Base-by-base conservation (phyloP, 2,888 invertebrate genomes). In the Folsomia manolachei region DNA sequence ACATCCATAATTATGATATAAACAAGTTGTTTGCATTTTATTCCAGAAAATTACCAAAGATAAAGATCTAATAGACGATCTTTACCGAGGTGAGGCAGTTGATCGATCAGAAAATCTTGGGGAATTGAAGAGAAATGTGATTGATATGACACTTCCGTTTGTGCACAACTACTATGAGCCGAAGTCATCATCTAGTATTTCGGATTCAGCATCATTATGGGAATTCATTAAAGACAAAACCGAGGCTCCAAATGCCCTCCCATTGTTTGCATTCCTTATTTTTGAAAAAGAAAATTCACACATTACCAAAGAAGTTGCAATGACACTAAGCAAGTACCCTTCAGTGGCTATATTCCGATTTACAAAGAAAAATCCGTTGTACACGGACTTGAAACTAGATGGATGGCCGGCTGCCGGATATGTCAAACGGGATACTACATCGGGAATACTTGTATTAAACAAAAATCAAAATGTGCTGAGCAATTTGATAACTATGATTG, bases 281-380 rank as follows among this genome's bases (percentile, higher is more conserved):
- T 88, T 90, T 81, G 91, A 92, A 83, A 84, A 87, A 71, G 84
- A 73, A 9, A 69, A 68, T 77, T 88, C 90, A 86, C 65, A 78
- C 84, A 73, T 86, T 27, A 92, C 91, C 0, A 85, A 88, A 60
- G 88, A 91, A 85, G 84, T 92, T 27, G 87, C 88, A 27, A 84
- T 93, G 62, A 53, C 56, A 9, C 63, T 80, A 18, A 75, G 75
- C 51, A 53, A 51, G 4, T 75, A 56, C 64, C 56, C 71, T 0
- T 51, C 73, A 23, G 69, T 79, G 11, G 70, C 74, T 9, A 74
- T 80, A 1, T 56, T 74, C 9, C 68, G 78, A 56, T 80, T 79
- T 67, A 26, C 21, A 1, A 70, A 73, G 23, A 74, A 77, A 56
- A 79, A 78, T 65, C 26, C 24, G 7, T 14, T 79, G 19, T 80